Percentiles rank a stretch among this genome's conserved stretches.
phyloP scores from a whole-genome alignment of 2,888 invertebrate genomes.

The Pristionchus japonicus region DNA sequence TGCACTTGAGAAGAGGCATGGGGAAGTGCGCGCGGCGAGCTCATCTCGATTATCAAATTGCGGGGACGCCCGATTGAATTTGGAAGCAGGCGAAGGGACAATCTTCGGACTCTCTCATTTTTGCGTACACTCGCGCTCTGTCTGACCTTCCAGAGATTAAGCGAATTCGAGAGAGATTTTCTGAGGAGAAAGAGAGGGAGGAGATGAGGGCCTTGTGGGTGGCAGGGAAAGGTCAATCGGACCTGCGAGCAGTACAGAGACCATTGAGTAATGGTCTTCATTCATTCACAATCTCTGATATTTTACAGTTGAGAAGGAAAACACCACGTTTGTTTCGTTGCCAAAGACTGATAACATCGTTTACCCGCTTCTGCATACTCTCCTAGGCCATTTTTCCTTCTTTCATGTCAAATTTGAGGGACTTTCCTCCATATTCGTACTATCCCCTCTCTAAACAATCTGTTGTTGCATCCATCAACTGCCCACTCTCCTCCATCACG shows the following conservation, averaged over 20 bases:
- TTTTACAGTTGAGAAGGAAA: too few species aligned
- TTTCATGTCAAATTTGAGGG: too few species aligned
- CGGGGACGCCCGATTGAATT: slow-evolving; percentile 25
- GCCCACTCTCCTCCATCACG: background rate
- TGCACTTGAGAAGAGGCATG: background rate
- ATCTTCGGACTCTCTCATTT: too few species aligned
- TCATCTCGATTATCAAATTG: slow-evolving; percentile 39
- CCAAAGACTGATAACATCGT: too few species aligned
- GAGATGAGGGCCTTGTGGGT: slow-evolving; percentile 19
- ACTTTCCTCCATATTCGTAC: background rate
- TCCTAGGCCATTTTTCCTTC: too few species aligned
- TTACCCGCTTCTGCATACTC: too few species aligned
- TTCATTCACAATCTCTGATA: too few species aligned
- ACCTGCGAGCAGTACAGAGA: background rate
- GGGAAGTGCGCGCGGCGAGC: background rate
- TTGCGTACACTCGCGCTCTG: too few species aligned
- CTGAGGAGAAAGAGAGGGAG: background rate
- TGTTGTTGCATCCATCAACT: background rate
- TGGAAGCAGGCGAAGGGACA: background rate
- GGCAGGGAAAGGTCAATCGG: slow-evolving; percentile 17
- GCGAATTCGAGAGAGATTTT: too few species aligned
- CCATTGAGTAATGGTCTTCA: background rate
- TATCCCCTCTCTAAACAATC: background rate
- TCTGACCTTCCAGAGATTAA: too few species aligned
- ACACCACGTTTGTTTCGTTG: background rate